Evolutionary conservation across 2,797 vertebrate genomes (phyloP).

Genomic region (Coluber constrictor): DNA sequence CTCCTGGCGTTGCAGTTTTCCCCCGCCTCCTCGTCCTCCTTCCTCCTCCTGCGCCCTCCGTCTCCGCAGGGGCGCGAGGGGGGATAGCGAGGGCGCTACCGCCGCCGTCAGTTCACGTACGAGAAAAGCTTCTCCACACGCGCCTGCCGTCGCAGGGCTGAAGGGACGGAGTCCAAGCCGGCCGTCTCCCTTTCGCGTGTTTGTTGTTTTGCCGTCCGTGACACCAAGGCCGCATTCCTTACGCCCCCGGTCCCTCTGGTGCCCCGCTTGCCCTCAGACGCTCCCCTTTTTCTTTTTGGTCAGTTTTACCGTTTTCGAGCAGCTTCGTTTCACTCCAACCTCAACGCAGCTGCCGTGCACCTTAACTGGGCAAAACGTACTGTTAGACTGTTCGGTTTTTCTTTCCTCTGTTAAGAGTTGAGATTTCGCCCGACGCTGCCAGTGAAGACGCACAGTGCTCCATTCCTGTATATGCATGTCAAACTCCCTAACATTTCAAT

Average conservation of each 20-base stretch:
- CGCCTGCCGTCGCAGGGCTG: not conserved
- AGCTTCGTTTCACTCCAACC: not conserved
- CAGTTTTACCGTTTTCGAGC: not conserved
- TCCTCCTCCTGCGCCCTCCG: slow-evolving; percentile 39
- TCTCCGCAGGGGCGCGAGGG: slow-evolving; percentile 44
- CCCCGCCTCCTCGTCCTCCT: slow-evolving; percentile 39
- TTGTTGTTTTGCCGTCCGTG: not conserved
- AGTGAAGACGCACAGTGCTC: not conserved
- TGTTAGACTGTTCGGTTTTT: not conserved
- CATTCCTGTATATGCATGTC: not conserved
- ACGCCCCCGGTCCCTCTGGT: not conserved
- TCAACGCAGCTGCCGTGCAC: not conserved
- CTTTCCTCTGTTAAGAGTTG: not conserved
- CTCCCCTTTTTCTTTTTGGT: not conserved
- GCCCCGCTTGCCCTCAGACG: not conserved
- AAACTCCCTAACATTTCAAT: not conserved
- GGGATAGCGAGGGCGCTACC: slow-evolving; percentile 19
- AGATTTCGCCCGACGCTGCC: not conserved
- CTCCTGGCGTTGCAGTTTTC: slow-evolving; percentile 51
- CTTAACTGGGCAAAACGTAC: not conserved
- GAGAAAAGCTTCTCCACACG: not conserved
- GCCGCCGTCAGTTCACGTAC: not conserved
- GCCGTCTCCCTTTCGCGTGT: not conserved
- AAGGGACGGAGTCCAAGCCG: not conserved
- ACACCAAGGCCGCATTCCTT: not conserved